These are phyloP conservation scores for Chymomyza caudatula DNA, from an alignment of 2,888 invertebrate species.

Conservation along the genomic window DNA sequence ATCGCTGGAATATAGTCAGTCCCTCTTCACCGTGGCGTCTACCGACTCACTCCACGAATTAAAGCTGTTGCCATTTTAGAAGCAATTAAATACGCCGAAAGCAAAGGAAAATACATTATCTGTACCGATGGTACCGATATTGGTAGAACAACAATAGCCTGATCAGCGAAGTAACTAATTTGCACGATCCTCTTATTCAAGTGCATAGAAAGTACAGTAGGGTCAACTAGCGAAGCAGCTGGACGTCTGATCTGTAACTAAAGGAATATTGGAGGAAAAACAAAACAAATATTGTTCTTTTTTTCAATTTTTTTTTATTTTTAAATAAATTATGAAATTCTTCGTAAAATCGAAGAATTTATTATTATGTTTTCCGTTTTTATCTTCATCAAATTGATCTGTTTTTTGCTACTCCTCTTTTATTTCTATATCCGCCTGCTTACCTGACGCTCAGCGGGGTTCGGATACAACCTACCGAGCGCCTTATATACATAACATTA, in stretches of 20 bases:
- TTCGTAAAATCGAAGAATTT: conserved; percentile 77
- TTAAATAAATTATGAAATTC: conserved; percentile 74
- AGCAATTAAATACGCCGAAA: conserved; percentile 6
- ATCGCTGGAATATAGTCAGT: too few species aligned
- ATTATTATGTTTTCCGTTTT: conserved; percentile 39
- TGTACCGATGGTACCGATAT: conserved; percentile 12
- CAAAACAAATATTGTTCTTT: too few species aligned
- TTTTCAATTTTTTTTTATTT: conserved; percentile 50
- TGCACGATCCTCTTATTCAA: too few species aligned
- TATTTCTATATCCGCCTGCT: conserved; percentile 14
- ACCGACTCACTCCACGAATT: background rate
- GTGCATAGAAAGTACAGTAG: too few species aligned
- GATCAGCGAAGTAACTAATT: too few species aligned
- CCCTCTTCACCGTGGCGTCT: too few species aligned
- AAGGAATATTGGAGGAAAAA: too few species aligned
- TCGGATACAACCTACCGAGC: background rate
- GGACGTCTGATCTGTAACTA: too few species aligned
- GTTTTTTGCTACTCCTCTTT: conserved; percentile 12
- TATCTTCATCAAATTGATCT: conserved; percentile 6
- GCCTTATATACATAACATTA: conserved; percentile 54
- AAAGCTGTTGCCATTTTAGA: conserved; percentile 6
- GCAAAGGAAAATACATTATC: conserved; percentile 6
- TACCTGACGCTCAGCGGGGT: background rate
- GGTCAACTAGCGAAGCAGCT: too few species aligned
- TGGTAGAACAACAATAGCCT: too few species aligned